Percentiles rank a stretch among this genome's conserved stretches.
Evolutionary conservation across 2,797 vertebrate species (phyloP).

Genomic region (Scleropages formosus): DNA sequence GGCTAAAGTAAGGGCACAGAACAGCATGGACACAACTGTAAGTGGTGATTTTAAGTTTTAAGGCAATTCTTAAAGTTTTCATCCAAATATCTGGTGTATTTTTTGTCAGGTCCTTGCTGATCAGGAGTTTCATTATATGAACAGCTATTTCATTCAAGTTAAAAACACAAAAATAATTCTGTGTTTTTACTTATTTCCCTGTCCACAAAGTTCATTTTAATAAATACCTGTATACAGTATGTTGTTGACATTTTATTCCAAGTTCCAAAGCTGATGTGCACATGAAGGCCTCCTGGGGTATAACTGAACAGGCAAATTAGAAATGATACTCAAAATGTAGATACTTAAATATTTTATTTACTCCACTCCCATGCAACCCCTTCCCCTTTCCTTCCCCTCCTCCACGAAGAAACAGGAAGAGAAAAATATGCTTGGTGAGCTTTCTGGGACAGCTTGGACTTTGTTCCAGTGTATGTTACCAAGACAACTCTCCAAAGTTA

Average conservation of each 20-base stretch:
- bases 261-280: conserved; percentile 33
- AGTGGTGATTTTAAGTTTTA: conserved; percentile 65
- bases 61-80: conserved; percentile 74
- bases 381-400: background rate
- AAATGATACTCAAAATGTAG: conserved; percentile 34
- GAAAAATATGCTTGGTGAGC: conserved; percentile 52
- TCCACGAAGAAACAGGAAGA: conserved; percentile 46
- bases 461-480: conserved; percentile 80
- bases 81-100: conserved; percentile 53
- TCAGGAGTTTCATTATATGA: conserved; percentile 43
- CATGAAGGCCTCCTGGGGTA: conserved; percentile 44
- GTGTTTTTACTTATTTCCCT: conserved; percentile 13
- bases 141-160: conserved; percentile 41
- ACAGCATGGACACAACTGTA: conserved; percentile 60
- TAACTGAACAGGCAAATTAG: conserved; percentile 47
- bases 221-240: conserved; percentile 8
- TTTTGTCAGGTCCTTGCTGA: background rate
- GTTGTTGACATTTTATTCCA: conserved; percentile 16
- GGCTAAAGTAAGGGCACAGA: conserved; percentile 66
- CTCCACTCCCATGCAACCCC: background rate
- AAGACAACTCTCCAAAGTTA: conserved; percentile 67
- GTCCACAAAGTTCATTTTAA: background rate
- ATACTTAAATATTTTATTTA: conserved; percentile 30
- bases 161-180: conserved; percentile 16
- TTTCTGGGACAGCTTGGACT: conserved; percentile 58